Evolutionary conservation across 2,888 invertebrate genomes (phyloP).

Genomic region (Cephus pulcher): DNA sequence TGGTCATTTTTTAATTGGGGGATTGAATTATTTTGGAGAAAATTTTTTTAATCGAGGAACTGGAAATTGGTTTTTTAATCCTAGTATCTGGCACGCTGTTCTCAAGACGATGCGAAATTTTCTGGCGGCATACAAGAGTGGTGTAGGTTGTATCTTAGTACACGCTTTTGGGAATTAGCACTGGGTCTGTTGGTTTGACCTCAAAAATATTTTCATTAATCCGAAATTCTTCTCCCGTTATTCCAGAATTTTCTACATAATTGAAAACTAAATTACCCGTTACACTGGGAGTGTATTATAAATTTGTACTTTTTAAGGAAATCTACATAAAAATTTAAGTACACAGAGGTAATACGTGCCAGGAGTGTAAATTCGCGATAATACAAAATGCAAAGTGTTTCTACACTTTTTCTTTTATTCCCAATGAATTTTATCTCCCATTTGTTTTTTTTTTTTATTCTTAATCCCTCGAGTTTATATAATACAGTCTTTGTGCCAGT

Average conservation of each 20-base stretch:
- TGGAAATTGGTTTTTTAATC: neutral
- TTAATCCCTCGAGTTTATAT: neutral
- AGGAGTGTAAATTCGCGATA: neutral
- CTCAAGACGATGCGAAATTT: neutral
- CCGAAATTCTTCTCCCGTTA: neutral
- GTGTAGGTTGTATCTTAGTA: neutral
- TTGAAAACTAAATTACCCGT: neutral
- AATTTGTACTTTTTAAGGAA: neutral
- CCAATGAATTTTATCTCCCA: neutral
- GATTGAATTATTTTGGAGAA: neutral
- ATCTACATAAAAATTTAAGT: neutral
- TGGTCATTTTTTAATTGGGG: neutral
- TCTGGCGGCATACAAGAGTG: neutral
- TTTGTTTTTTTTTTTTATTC: neutral
- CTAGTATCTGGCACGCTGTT: neutral
- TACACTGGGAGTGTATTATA: neutral
- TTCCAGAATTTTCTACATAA: neutral
- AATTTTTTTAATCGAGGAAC: neutral
- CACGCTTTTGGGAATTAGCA: neutral
- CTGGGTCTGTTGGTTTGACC: neutral
- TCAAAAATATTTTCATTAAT: neutral
- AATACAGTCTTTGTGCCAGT: neutral
- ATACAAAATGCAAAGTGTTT: no score
- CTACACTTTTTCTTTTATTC: neutral
- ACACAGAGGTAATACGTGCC: neutral